A percentile compares a stretch with the other conserved stretches of the same genome.
Conservation (phyloP, 2,888 invertebrate genomes). For the Coelinius sp. region DNA sequence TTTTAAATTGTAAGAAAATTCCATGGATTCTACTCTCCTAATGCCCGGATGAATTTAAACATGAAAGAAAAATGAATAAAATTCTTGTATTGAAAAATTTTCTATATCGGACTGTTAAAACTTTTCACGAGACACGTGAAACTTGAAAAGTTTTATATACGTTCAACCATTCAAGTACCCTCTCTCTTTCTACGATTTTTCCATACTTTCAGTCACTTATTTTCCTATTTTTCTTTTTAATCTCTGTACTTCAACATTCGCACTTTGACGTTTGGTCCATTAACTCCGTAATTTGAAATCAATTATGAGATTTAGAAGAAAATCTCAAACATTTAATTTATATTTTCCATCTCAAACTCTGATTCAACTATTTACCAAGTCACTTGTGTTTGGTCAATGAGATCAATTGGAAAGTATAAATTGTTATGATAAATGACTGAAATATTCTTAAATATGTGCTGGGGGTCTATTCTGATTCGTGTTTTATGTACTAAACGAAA, state of each 20-base stretch:
- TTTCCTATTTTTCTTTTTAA: background rate
- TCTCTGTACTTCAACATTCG: background rate
- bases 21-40: background rate
- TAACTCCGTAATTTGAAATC: background rate
- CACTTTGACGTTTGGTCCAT: background rate
- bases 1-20: constrained; percentile 1
- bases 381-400: background rate
- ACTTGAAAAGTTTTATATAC: constrained; percentile 1
- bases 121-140: constrained; percentile 15
- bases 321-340: background rate
- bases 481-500: no score
- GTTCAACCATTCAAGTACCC: background rate
- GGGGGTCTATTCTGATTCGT: no score
- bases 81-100: constrained; percentile 9
- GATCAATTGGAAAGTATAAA: background rate
- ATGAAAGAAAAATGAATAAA: background rate
- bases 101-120: constrained; percentile 20
- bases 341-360: background rate
- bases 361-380: background rate
- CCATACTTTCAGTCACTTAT: constrained; percentile 10
- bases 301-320: background rate
- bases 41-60: background rate
- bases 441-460: no score
- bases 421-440: background rate
- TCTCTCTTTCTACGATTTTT: constrained; percentile 13